Base-by-base conservation (phyloP, 2,888 invertebrate genomes). In the Conops quadrifasciatus region DNA sequence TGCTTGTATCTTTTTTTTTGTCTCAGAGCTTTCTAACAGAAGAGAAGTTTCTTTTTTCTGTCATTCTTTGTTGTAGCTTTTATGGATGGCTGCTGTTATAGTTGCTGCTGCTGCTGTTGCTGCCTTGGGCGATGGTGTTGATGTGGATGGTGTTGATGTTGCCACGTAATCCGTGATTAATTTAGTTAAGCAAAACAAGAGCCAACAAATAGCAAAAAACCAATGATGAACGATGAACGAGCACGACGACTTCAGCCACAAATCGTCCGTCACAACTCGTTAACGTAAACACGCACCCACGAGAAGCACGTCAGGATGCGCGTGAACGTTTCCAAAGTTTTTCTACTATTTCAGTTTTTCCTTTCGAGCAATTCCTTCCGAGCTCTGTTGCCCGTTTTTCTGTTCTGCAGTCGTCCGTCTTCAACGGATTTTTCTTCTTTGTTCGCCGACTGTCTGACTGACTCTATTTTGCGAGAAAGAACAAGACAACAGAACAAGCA, bases 401-500 rank as follows among this genome's bases (percentile, higher is more conserved):
- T 59, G 11, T 21, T n/a, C n/a, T 59, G 51, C 51, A 66, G 28
- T 66, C 60, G 47, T 53, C n/a, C n/a, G n/a, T n/a, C n/a, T n/a
- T n/a, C n/a, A n/a, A n/a, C n/a, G n/a, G n/a, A n/a, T n/a, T n/a
- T n/a, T 69, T 72, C 45, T 59, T 16, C n/a, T 63, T 15, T 62
- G 28, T 69, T 56, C 58, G 21, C 13, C 24, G 16, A 19, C 28
- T n/a, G 21, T 15, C 36, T 13, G 2, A 16, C 21, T 19, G 30
- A 45, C 63, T 49, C 24, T 11, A n/a, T 13, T 28, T n/a, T 19
- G 28, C 65, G 36, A 5, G 19, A 45, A 9, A 2, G 7, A 13
- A 15, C 13, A n/a, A n/a, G 21, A 47, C 47, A 63, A 63, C 63
- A n/a, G n/a, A n/a, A n/a, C n/a, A n/a, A n/a, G n/a, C n/a, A 49